Percentiles rank a stretch among this genome's conserved stretches.
Evolutionary conservation across 2,888 invertebrate genomes (phyloP).

Genomic region (Nezara viridula): DNA sequence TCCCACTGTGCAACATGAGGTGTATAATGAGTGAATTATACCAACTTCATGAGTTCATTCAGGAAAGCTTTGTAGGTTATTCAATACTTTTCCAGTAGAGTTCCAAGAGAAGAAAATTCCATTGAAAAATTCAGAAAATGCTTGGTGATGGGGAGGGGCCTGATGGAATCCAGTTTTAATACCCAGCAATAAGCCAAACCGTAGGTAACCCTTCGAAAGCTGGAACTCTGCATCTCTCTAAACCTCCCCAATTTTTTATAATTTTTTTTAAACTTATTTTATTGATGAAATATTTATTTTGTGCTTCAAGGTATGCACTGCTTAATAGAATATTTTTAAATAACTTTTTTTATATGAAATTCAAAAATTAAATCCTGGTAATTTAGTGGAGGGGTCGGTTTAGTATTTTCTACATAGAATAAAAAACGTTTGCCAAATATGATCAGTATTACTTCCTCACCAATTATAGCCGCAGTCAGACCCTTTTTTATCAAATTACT

Average conservation of each 20-base stretch:
- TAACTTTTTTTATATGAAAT: too few species aligned
- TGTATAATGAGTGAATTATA: too few species aligned
- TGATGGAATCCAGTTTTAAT: constrained; percentile 13
- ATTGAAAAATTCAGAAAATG: background rate
- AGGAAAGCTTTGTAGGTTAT: background rate
- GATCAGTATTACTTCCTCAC: too few species aligned
- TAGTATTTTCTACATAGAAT: too few species aligned
- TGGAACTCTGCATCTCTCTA: background rate
- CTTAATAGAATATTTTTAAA: too few species aligned
- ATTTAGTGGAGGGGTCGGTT: too few species aligned
- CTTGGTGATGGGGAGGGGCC: background rate
- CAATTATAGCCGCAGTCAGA: too few species aligned
- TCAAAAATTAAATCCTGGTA: too few species aligned
- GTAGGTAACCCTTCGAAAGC: background rate
- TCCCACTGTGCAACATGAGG: too few species aligned
- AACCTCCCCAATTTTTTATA: background rate
- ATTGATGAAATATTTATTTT: background rate
- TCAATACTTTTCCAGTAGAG: background rate
- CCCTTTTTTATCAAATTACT: too few species aligned
- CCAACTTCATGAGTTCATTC: background rate
- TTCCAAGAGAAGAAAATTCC: background rate
- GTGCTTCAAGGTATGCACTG: background rate
- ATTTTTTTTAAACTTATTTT: background rate
- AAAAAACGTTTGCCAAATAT: too few species aligned
- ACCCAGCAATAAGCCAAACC: background rate